These are phyloP conservation scores for Brachirus orientalis DNA, from an alignment of 2,113 vertebrate species.

Conservation along the genomic window DNA sequence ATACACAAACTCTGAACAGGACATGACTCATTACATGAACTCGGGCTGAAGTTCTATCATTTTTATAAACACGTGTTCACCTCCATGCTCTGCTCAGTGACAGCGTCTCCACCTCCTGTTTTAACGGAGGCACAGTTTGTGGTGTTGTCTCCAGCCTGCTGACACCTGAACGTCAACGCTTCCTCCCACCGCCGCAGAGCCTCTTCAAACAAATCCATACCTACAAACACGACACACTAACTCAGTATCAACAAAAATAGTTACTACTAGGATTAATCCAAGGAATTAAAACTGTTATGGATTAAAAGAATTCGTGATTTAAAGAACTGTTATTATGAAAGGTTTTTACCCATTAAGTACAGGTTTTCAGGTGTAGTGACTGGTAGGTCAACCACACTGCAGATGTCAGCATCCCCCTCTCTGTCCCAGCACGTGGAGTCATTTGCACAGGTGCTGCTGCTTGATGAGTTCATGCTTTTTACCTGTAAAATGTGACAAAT, in stretches of 20 bases:
- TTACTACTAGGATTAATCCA: too few relatives aligned
- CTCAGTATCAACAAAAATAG: neutral
- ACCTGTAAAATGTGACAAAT: conserved; percentile 76
- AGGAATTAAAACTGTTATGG: too few relatives aligned
- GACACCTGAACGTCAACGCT: conserved; percentile 89
- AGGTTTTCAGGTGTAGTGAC: conserved; percentile 95
- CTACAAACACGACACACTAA: conserved; percentile 68
- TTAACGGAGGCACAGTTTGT: conserved; percentile 86
- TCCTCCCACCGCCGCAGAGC: conserved; percentile 94
- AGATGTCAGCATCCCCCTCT: conserved; percentile 84
- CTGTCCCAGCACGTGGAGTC: conserved; percentile 89
- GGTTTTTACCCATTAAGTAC: conserved; percentile 92
- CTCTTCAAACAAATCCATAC: conserved; percentile 98
- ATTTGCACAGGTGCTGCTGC: conserved; percentile 90
- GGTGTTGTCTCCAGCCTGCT: conserved; percentile 90
- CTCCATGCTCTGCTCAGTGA: conserved; percentile 92
- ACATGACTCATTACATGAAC: neutral
- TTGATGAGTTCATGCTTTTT: conserved; percentile 90
- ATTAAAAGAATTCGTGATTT: too few relatives aligned
- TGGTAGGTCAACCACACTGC: conserved; percentile 88
- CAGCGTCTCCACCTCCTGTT: conserved; percentile 90
- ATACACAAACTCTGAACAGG: neutral
- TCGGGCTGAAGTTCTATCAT: neutral
- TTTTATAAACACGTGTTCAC: too few relatives aligned
- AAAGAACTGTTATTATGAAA: neutral